Evolutionary conservation across 2,113 vertebrate species (phyloP), one percentile per base, ranked within the genome.

Genomic region (Nycticorax nycticorax): DNA sequence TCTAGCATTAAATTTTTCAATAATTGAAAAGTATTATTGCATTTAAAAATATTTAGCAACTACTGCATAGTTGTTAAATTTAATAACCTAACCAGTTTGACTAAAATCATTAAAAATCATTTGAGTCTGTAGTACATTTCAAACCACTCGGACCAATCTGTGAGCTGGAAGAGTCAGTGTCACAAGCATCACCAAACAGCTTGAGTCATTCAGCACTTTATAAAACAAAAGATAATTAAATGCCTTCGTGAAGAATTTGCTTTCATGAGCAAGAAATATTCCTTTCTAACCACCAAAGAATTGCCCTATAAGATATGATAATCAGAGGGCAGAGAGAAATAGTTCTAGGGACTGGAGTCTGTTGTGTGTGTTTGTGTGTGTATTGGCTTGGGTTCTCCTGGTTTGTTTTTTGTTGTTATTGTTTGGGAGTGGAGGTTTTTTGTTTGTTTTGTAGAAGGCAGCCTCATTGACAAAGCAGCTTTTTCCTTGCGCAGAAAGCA

Each of bases 1-100:
- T 45, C 41, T 93, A 72, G 56, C 14, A 1, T 66, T 86, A 86
- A 59, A 43, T 78, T 95, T 90, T 93, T 74, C 74, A 81, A 28
- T 94, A 96, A 91, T 35, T 84, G 62, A 78, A 68, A 91, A 94
- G 20, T 77, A 39, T 47, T 78, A 82, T 57, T 91, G 27, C n/a
- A 63, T 90, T 92, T 88, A 45, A 92, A 91, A 90, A 75, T 81
- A 87, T 59, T 96, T 93, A 90, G 48, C 43, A 73, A 30, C 37
- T 83, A 23, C 71, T 85, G 62, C 35, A 77, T 37, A 59, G 41
- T 89, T 79, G 72, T 89, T 55, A 91, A 64, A 89, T 92, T 60
- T 81, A 95, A 89, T 92, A 76, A 79, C 45, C 15, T 76, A 82
- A 62, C 41, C 37, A 79, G 39, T 82, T 62, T 73, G 35, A 22